phyloP scores from a whole-genome alignment of 64 coral and sea anemone genomes.

The Pachyseris speciosa region DNA sequence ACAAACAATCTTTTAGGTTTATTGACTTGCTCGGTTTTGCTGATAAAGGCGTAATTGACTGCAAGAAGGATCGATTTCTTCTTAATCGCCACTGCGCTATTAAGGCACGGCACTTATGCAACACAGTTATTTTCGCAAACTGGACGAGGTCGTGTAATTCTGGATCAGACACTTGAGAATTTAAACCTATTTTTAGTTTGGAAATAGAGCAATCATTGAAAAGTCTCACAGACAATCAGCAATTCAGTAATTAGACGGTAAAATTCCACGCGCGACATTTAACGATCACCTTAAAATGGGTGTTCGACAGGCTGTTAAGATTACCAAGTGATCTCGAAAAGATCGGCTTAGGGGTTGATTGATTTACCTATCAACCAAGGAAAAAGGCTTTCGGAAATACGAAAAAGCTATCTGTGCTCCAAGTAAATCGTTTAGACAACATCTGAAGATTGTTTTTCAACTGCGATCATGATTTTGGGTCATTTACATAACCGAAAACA shows the following conservation, averaged over 20 bases:
- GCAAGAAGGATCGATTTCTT: conserved; percentile 34
- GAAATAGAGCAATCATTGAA: neutral
- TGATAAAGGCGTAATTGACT: conserved; percentile 34
- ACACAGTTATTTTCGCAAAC: neutral
- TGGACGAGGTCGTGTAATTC: neutral
- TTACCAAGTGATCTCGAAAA: conserved; percentile 50
- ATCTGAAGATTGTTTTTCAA: neutral
- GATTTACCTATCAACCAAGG: conserved; percentile 16
- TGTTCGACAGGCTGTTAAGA: conserved; percentile 34
- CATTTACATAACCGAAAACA: conserved; percentile 5
- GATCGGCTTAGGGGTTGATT: conserved; percentile 17
- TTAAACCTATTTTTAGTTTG: neutral
- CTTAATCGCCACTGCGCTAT: conserved; percentile 25
- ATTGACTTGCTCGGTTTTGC: conserved; percentile 76
- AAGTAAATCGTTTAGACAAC: neutral
- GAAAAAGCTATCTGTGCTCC: neutral
- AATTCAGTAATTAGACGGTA: conserved; percentile 14
- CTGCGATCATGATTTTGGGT: neutral
- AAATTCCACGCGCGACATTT: conserved; percentile 25
- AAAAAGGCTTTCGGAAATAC: conserved; percentile 25
- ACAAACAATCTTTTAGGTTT: conserved; percentile 68
- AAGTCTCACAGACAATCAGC: neutral
- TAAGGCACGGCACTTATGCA: neutral
- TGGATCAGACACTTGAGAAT: neutral
- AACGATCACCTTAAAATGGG: neutral